phyloP scores from a whole-genome alignment of 2,888 invertebrate species.

The Bruchidius siliquastri region DNA sequence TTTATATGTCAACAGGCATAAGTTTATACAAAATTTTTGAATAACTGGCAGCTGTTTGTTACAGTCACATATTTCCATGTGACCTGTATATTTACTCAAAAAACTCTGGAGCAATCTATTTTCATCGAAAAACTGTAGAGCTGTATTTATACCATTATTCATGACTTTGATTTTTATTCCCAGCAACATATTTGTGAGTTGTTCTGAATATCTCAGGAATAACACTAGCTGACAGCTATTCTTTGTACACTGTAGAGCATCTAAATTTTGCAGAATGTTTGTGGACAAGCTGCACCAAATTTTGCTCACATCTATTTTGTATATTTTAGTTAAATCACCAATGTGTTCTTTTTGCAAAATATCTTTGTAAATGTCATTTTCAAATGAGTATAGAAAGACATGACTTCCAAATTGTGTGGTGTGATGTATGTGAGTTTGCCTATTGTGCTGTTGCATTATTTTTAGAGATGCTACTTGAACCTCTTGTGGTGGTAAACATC shows the following conservation, averaged over 20 bases:
- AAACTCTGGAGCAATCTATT: slow-evolving; percentile 11
- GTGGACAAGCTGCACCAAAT: slow-evolving; percentile 24
- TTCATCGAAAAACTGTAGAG: slow-evolving; percentile 25
- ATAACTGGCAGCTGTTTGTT: neutral
- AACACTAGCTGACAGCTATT: slow-evolving; percentile 9
- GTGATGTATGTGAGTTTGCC: neutral
- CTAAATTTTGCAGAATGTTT: slow-evolving; percentile 14
- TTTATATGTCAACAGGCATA: neutral
- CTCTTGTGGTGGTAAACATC: slow-evolving; percentile 12
- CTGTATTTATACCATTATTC: slow-evolving; percentile 11
- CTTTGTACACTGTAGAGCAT: slow-evolving; percentile 8
- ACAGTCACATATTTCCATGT: neutral
- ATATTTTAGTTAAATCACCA: slow-evolving; percentile 11
- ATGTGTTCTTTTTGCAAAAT: slow-evolving; percentile 3
- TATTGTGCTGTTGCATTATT: slow-evolving; percentile 1
- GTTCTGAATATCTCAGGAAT: slow-evolving; percentile 15
- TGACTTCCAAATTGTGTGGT: slow-evolving; percentile 12
- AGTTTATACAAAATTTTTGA: neutral
- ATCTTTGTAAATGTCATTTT: slow-evolving; percentile 19
- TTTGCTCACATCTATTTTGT: slow-evolving; percentile 14
- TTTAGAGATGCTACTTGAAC: slow-evolving; percentile 15
- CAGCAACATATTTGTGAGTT: slow-evolving; percentile 15
- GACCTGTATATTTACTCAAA: neutral
- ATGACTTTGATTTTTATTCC: slow-evolving; percentile 19
- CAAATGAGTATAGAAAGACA: slow-evolving; percentile 15